Percentiles rank a stretch among this genome's conserved stretches.
Evolutionary conservation across 2,797 vertebrate genomes (phyloP).

Genomic region (Gymnopithys bicolor): DNA sequence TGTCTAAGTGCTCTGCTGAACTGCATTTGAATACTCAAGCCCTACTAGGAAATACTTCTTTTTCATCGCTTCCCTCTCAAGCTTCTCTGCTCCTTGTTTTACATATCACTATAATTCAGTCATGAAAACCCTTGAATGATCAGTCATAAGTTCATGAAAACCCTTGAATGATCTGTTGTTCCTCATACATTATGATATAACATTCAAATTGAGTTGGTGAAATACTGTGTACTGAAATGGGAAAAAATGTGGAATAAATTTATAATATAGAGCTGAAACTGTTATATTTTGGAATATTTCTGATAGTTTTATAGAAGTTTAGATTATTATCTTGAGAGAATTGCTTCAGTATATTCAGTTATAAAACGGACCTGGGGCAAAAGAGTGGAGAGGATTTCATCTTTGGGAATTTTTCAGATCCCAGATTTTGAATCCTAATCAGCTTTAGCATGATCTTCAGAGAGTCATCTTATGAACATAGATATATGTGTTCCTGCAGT

Average conservation of each 20-base stretch:
- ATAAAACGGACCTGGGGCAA: neutral
- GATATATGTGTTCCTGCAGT: neutral
- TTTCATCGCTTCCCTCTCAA: neutral
- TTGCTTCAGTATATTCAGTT: neutral
- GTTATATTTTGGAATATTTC: neutral
- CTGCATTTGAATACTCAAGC: neutral
- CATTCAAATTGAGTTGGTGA: neutral
- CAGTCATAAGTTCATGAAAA: neutral
- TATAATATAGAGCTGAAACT: neutral
- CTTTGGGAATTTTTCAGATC: neutral
- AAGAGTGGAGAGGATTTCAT: neutral
- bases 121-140: neutral
- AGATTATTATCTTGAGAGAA: neutral
- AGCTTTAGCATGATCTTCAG: neutral
- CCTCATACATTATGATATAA: neutral
- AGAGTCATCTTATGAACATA: neutral
- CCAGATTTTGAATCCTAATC: neutral
- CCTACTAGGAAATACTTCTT: neutral
- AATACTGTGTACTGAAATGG: neutral
- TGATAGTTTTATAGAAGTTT: neutral
- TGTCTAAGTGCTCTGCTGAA: neutral
- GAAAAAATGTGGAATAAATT: neutral
- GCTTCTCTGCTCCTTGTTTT: neutral
- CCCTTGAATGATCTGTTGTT: neutral
- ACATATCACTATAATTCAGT: neutral